Base-by-base conservation (phyloP, 2,113 vertebrate genomes). In the Microtus ochrogaster region DNA sequence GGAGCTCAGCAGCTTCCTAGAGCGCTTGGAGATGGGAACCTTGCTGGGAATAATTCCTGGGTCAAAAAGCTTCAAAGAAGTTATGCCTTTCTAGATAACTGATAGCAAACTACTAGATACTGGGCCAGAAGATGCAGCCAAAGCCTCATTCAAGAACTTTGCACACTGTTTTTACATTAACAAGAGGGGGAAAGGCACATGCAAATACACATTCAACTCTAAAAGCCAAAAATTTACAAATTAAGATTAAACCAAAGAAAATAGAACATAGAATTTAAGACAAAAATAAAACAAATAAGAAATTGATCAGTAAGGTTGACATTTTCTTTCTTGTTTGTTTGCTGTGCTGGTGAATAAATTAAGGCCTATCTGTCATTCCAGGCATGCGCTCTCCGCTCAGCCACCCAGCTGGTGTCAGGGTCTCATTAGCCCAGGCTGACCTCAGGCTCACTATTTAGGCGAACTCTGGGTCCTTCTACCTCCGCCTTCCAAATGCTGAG, bases 91-190 rank as follows among this genome's bases (percentile, higher is more conserved):
- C 66, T 79, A 95, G 61, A 78, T 77, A 74, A 41, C 36, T 58
- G 24, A 76, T 84, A 76, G 2, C 63, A 73, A 77, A 26, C 36
- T 76, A 41, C 11, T 49, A 36, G 36, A 83, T 78, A 70, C 89
- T 72, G 81, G 93, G 74, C 86, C 41, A 93, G 24, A 24, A 9
- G 3, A 55, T 81, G 13, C 6, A 52, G n/a, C 9, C 78, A 83
- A 86, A 82, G 47, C 22, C 36, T 77, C 11, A 89, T 72, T 94
- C 58, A 94, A 81, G 89, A 33, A n/a, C 88, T 90, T 85, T 65
- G 94, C 83, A 84, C 92, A 90, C 92, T 78, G 39, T 39, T 88
- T 91, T 91, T 85, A 76, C 47, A 89, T 89, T 89, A 89, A 7
- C 21, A 39, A 36, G 77, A 72, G 22, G 17, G 30, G 12, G 39